Base-by-base conservation (phyloP, 1,140 invertebrate species). In the Sminthurinus signatus region DNA sequence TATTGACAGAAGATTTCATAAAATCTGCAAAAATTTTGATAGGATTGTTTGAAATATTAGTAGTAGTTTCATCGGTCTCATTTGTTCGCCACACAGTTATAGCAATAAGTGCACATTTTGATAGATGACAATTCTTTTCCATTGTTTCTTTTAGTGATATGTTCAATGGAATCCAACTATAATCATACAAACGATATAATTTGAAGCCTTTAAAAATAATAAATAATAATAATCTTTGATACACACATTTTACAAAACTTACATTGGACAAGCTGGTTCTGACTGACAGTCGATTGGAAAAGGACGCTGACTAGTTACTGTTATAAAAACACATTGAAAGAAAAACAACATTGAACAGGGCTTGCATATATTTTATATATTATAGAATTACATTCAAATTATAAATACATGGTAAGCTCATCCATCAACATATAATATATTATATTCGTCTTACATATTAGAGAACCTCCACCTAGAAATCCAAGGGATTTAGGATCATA, bases 111-210 rank as follows among this genome's bases (percentile, higher is more conserved):
- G 65, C 52, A 28, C 57, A 51, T 31, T 61, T 43, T 15, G 19
- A 60, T 0, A 42, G 15, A 4, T 29, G 8, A 17, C 27, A 8
- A 31, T 29, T 48, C 19, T 8, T 17, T 19, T 10, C 23, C 17
- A 17, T n/a, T n/a, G n/a, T n/a, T n/a, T n/a, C 48, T 14, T 29
- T 28, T 25, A 68, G 32, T 1, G 61, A 50, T 3, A 64, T 31
- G n/a, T 68, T 43, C 29, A 68, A 19, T 50, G 66, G 66, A 57
- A 68, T 64, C 66, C 61, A 64, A 15, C 62, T 64, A 28, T 21
- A 58, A 59, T 19, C 12, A 12, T 8, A 10, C 28, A 54, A 31
- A 14, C 27, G 4, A 54, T 28, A 19, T 5, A 54, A 25, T 27
- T 27, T 25, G 27, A 19, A 19, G 32, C 27, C 4, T 31, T 3